phyloP scores from a whole-genome alignment of 2,888 invertebrate genomes.

The Bruchidius siliquastri region DNA sequence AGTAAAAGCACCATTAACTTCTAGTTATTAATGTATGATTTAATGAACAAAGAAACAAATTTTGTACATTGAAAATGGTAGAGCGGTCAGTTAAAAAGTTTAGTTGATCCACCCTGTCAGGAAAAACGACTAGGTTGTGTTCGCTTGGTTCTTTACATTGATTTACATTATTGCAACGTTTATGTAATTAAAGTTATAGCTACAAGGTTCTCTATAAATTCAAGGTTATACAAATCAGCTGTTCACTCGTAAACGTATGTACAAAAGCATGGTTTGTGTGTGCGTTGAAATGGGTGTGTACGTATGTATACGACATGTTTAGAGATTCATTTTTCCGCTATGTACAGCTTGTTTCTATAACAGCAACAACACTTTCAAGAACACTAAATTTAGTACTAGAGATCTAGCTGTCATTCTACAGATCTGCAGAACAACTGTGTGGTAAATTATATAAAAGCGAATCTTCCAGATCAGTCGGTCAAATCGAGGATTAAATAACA shows the following conservation, averaged over 20 bases:
- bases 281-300: background rate
- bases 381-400: too few species aligned
- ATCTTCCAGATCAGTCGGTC: too few species aligned
- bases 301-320: background rate
- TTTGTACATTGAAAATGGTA: too few species aligned
- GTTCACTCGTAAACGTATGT: slow-evolving; percentile 1
- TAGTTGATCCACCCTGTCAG: background rate
- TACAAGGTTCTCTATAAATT: slow-evolving; percentile 3
- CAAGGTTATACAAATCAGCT: slow-evolving; percentile 9
- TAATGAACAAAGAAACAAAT: too few species aligned
- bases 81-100: too few species aligned
- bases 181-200: slow-evolving; percentile 1
- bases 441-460: too few species aligned
- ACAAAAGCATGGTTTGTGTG: background rate
- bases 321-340: background rate
- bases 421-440: too few species aligned
- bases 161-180: slow-evolving; percentile 30
- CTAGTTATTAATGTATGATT: too few species aligned
- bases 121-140: background rate
- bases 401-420: too few species aligned
- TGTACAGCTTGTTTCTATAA: background rate
- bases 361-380: background rate
- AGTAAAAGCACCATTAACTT: too few species aligned
- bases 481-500: too few species aligned
- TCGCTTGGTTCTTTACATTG: background rate